Evolutionary conservation across 2,797 vertebrate genomes (phyloP).

Genomic region (Cercopithecus mitis): DNA sequence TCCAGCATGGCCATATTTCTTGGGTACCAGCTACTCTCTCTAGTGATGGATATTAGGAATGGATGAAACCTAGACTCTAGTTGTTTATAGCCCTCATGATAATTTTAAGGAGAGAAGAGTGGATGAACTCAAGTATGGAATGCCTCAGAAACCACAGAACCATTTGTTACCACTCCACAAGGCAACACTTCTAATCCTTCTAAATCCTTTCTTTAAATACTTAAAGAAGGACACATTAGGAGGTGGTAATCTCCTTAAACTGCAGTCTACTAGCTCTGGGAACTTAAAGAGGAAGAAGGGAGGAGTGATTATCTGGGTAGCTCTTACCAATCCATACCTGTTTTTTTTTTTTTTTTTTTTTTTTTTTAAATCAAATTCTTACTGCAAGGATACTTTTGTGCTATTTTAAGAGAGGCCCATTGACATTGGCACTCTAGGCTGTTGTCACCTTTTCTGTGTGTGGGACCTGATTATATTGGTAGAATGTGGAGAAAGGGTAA

Average conservation of each 20-base stretch:
- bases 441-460: not conserved
- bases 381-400: not conserved
- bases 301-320: not conserved
- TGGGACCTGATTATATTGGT: not conserved
- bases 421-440: not conserved
- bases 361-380: not conserved
- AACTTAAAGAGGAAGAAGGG: not conserved
- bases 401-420: not conserved
- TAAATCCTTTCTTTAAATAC: constrained; percentile 37
- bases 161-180: not conserved
- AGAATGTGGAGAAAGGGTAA: not conserved
- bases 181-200: constrained; percentile 22
- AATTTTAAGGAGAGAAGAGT: constrained; percentile 23
- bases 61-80: not conserved
- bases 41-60: not conserved
- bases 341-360: not conserved
- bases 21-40: constrained; percentile 3
- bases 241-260: not conserved
- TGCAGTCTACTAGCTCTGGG: not conserved
- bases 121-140: not conserved
- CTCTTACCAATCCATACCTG: not conserved
- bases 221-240: not conserved
- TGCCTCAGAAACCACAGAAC: constrained; percentile 30
- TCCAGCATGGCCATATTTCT: not conserved
- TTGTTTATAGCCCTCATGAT: constrained; percentile 7